These are phyloP conservation scores for Tiliqua scincoides DNA, from an alignment of 2,113 vertebrate species.

Conservation along the genomic window DNA sequence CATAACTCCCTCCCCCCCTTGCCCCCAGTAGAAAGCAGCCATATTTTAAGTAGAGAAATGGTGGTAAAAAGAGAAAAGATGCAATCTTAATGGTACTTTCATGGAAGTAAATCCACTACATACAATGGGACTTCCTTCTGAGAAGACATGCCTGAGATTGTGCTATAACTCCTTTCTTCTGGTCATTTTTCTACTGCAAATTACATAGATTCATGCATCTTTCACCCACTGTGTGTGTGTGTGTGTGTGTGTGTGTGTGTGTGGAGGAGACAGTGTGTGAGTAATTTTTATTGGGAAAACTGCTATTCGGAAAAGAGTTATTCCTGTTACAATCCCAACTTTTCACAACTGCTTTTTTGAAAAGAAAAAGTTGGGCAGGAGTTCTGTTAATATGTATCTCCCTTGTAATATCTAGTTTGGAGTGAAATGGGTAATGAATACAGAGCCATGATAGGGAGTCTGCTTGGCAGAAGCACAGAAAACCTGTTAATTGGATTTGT, in stretches of 20 bases:
- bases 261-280: neutral
- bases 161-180: neutral
- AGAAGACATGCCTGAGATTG: too few relatives aligned
- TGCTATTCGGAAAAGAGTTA: neutral
- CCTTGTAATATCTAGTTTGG: neutral
- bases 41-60: neutral
- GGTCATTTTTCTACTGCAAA: neutral
- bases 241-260: too few relatives aligned
- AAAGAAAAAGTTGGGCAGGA: neutral
- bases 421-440: conserved; percentile 62
- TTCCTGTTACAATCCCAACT: neutral
- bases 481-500: conserved; percentile 59
- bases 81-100: too few relatives aligned
- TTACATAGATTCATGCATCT: neutral
- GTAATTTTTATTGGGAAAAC: neutral
- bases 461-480: conserved; percentile 42
- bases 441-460: conserved; percentile 31
- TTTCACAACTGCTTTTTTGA: neutral
- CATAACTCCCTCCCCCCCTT: too few relatives aligned
- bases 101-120: neutral
- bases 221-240: too few relatives aligned
- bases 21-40: neutral
- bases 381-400: neutral
- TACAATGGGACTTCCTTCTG: too few relatives aligned
- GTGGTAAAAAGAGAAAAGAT: too few relatives aligned